Evolutionary conservation across 2,797 vertebrate genomes (phyloP).

Genomic region (Artibeus jamaicensis): DNA sequence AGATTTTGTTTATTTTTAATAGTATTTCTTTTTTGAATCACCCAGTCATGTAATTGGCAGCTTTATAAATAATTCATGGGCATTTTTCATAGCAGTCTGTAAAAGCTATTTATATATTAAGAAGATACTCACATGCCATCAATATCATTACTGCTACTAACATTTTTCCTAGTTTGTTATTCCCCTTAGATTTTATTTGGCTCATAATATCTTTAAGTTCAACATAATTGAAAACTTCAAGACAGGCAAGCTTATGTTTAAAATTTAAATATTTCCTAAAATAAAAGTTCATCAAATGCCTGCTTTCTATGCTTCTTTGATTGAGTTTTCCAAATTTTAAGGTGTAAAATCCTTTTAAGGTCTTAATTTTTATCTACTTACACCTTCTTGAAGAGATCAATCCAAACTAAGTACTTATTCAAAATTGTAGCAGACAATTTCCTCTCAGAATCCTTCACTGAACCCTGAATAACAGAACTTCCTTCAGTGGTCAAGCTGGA

Average conservation of each 20-base stretch:
- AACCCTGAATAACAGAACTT: background rate
- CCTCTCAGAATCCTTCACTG: background rate
- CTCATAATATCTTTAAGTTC: background rate
- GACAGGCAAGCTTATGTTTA: background rate
- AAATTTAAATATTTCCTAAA: background rate
- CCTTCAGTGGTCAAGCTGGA: background rate
- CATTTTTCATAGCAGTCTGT: background rate
- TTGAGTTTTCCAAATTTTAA: background rate
- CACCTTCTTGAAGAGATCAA: background rate
- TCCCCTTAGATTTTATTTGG: background rate
- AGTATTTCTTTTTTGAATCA: background rate
- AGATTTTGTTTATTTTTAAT: background rate
- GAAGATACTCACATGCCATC: background rate
- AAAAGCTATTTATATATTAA: background rate
- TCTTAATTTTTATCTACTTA: background rate
- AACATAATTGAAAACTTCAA: background rate
- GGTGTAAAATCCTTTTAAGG: background rate
- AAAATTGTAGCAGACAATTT: background rate
- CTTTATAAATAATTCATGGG: background rate
- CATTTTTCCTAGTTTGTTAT: background rate
- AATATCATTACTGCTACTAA: background rate
- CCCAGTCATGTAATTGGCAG: background rate
- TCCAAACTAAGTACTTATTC: background rate
- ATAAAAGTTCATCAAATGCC: background rate
- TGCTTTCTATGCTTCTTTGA: background rate